Evolutionary conservation across 1,140 invertebrate species (phyloP).

Genomic region (Calosoma granatense): DNA sequence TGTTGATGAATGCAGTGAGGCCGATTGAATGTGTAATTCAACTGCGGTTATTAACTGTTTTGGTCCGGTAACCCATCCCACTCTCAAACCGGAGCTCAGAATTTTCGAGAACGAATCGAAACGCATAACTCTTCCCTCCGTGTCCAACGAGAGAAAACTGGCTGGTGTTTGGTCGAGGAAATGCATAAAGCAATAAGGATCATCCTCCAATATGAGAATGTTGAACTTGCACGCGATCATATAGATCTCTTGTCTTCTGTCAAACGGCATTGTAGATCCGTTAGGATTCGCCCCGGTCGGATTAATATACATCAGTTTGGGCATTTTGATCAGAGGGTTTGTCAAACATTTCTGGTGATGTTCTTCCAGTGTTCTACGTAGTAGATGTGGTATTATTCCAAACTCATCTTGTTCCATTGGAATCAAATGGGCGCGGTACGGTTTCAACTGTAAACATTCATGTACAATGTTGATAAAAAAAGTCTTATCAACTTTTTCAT

Average conservation of each 20-base stretch:
- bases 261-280: constrained; percentile 51
- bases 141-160: constrained; percentile 65
- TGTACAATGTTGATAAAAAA: no score
- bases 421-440: constrained; percentile 39
- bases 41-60: constrained; percentile 46
- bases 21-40: constrained; percentile 61
- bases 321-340: constrained; percentile 40
- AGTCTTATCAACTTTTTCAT: no score
- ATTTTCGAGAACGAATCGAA: constrained; percentile 76
- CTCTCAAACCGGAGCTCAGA: constrained; percentile 56
- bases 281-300: constrained; percentile 58
- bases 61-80: constrained; percentile 62
- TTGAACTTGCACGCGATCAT: constrained; percentile 63
- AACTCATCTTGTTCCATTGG: constrained; percentile 41
- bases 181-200: constrained; percentile 70
- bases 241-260: constrained; percentile 61
- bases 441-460: constrained; percentile 38
- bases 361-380: constrained; percentile 36
- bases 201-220: constrained; percentile 70
- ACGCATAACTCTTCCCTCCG: constrained; percentile 63
- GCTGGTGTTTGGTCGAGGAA: constrained; percentile 49
- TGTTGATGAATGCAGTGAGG: constrained; percentile 60
- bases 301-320: constrained; percentile 49
- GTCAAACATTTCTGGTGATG: constrained; percentile 34
- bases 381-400: constrained; percentile 38